phyloP scores from a whole-genome alignment of 2,888 invertebrate genomes.

The Parasteatoda lunata region DNA sequence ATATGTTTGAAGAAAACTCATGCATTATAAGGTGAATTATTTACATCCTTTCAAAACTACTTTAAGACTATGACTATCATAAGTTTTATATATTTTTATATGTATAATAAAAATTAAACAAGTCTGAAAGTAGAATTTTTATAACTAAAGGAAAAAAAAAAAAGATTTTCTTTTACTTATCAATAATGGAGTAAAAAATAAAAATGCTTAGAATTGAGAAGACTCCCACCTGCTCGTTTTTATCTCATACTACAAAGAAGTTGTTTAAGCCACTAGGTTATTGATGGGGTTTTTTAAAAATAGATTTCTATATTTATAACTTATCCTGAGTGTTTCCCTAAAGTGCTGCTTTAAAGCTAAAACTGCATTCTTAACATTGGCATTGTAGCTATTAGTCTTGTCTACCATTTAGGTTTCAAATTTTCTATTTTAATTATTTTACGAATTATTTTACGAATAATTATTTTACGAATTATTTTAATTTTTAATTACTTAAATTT shows the following conservation, averaged over 20 bases:
- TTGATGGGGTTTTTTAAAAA: constrained; percentile 59
- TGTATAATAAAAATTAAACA: too few relatives aligned
- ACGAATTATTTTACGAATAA: too few relatives aligned
- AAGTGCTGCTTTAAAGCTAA: constrained; percentile 46
- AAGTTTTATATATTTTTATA: too few relatives aligned
- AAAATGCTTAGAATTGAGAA: background rate
- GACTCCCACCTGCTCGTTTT: constrained; percentile 14
- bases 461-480: too few relatives aligned
- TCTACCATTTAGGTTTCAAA: background rate
- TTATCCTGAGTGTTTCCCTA: constrained; percentile 61
- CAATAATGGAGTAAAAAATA: constrained; percentile 1
- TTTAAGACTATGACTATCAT: too few relatives aligned
- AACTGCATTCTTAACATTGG: constrained; percentile 58
- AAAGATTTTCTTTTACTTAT: background rate
- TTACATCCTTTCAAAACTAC: too few relatives aligned
- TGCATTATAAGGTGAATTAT: too few relatives aligned
- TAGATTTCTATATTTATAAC: constrained; percentile 60
- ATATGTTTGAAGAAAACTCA: too few relatives aligned
- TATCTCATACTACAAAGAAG: constrained; percentile 27
- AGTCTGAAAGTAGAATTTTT: too few relatives aligned
- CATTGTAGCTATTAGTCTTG: constrained; percentile 12
- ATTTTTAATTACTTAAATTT: too few relatives aligned
- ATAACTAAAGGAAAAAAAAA: too few relatives aligned
- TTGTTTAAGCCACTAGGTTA: constrained; percentile 45
- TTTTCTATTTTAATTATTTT: too few relatives aligned